phyloP scores from a whole-genome alignment of 2,113 vertebrate species.

The Tyto alba region DNA sequence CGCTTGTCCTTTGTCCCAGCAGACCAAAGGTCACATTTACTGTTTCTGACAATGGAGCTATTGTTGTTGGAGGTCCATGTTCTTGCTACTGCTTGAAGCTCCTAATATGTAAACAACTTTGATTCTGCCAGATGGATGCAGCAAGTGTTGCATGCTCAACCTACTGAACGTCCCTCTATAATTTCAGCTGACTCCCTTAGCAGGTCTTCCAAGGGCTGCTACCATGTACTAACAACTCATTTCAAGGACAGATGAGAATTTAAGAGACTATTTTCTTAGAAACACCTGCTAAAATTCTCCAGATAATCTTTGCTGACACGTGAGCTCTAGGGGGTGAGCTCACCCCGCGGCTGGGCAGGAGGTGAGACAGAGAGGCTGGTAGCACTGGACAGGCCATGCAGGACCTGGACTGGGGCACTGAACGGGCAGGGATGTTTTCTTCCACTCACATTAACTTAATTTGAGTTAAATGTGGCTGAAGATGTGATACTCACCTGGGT shows the following conservation, averaged over 20 bases:
- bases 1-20: rapidly evolving
- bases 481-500: neutral
- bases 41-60: neutral
- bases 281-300: neutral
- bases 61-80: neutral
- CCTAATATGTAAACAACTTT: neutral
- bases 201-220: neutral
- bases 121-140: neutral
- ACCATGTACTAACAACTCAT: neutral
- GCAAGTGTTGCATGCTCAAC: rapidly evolving
- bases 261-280: neutral
- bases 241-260: neutral
- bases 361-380: neutral
- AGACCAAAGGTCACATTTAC: neutral
- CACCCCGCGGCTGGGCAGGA: rapidly evolving
- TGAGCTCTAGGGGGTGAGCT: neutral
- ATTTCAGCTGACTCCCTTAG: neutral
- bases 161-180: neutral
- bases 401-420: neutral
- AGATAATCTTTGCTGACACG: neutral
- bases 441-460: neutral
- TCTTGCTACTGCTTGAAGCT: neutral
- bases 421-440: neutral
- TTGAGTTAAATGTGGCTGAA: neutral
- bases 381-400: neutral